Percentiles rank a stretch among this genome's conserved stretches.
Conservation (phyloP, 2,113 vertebrate genomes). For the Camelus bactrianus region DNA sequence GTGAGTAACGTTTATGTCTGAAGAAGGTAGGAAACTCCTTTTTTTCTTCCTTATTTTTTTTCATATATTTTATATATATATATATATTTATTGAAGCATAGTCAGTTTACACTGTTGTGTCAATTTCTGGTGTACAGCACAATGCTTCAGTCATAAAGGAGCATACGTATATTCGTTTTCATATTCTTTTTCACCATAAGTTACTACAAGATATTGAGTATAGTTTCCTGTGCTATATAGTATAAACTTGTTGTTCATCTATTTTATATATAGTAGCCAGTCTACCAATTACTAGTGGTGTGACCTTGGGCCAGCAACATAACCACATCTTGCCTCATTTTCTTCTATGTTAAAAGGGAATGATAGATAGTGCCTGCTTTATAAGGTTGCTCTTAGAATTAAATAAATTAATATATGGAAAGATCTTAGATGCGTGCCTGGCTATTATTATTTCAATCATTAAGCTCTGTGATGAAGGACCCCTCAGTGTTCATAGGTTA, state of each 20-base stretch:
- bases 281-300: not conserved
- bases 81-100: too few species aligned
- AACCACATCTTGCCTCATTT: not conserved
- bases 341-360: not conserved
- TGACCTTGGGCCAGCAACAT: not conserved
- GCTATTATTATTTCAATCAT: not conserved
- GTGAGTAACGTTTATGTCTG: not conserved
- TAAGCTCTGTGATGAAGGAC: not conserved
- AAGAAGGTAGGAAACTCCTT: not conserved
- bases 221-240: too few species aligned
- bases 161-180: too few species aligned
- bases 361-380: not conserved
- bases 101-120: too few species aligned
- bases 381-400: not conserved
- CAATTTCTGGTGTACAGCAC: too few species aligned
- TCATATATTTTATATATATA: too few species aligned
- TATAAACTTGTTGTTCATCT: too few species aligned
- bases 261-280: too few species aligned
- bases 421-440: not conserved
- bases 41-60: not conserved
- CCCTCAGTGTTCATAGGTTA: not conserved
- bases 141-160: too few species aligned
- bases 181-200: too few species aligned
- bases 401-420: not conserved
- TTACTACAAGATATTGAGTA: too few species aligned